Percentiles rank a stretch among this genome's conserved stretches.
Conservation (phyloP, 2,113 vertebrate species). For the Egretta garzetta region DNA sequence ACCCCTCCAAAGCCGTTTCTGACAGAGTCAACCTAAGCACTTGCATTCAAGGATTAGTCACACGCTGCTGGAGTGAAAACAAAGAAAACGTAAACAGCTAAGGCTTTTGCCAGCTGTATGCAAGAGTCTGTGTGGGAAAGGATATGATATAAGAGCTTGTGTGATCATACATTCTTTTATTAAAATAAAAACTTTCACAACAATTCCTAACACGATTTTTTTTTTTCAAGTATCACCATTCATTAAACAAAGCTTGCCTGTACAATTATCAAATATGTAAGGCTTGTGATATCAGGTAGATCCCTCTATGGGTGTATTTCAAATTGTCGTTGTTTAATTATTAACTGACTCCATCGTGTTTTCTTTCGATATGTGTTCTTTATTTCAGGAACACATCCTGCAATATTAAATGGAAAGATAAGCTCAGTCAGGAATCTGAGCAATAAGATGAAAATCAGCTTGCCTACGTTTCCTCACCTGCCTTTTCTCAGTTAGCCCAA, state of each 20-base stretch:
- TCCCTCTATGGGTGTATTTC: conserved; percentile 14
- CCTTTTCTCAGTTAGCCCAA: not conserved
- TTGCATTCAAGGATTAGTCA: conserved; percentile 45
- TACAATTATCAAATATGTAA: conserved; percentile 63
- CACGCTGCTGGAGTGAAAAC: conserved; percentile 20
- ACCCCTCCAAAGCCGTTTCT: not conserved
- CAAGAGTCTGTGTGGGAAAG: conserved; percentile 48
- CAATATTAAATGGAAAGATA: not conserved
- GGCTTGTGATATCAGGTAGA: conserved; percentile 51
- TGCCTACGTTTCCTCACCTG: not conserved
- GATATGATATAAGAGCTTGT: conserved; percentile 25
- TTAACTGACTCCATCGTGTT: conserved; percentile 39
- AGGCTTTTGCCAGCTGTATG: conserved; percentile 31
- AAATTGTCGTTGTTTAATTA: conserved; percentile 58
- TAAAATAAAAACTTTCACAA: conserved; percentile 47
- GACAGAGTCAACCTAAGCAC: not conserved
- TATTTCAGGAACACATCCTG: conserved; percentile 25
- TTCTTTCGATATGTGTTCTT: not conserved
- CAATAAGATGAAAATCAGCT: not conserved
- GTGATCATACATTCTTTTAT: conserved; percentile 47
- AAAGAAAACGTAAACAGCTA: conserved; percentile 46
- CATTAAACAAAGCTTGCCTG: conserved; percentile 56
- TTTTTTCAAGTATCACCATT: conserved; percentile 10
- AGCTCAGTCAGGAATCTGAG: not conserved
- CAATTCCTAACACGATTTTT: conserved; percentile 38